Percentiles rank a stretch among this genome's conserved stretches.
Evolutionary conservation across 2,797 vertebrate species (phyloP).

Genomic region (Poliocrania exsul): DNA sequence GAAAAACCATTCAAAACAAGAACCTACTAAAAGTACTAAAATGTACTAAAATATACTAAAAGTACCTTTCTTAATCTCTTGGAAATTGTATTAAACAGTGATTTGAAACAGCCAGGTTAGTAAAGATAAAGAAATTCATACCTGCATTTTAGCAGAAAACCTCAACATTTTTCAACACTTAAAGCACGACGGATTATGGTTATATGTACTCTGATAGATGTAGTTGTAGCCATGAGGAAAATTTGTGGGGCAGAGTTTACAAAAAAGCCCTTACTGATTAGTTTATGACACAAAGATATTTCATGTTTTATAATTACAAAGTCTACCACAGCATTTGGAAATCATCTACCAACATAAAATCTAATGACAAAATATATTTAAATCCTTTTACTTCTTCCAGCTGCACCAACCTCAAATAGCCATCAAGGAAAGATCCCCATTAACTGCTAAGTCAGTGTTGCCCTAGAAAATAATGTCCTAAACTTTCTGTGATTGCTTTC

Average conservation of each 20-base stretch:
- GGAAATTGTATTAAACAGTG: neutral
- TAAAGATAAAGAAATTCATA: neutral
- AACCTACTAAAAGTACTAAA: neutral
- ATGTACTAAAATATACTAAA: neutral
- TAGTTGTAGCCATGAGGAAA: neutral
- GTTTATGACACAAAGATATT: slow-evolving; percentile 29
- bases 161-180: neutral
- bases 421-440: neutral
- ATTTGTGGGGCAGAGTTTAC: neutral
- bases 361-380: slow-evolving; percentile 52
- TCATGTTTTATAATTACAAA: slow-evolving; percentile 1
- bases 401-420: neutral
- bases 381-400: slow-evolving; percentile 45
- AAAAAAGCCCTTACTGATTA: neutral
- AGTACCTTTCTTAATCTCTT: neutral
- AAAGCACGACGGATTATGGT: neutral
- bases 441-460: neutral
- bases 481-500: neutral
- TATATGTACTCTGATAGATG: neutral
- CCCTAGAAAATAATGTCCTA: neutral
- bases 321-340: slow-evolving; percentile 30
- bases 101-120: neutral
- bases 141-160: neutral
- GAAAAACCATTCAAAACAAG: neutral
- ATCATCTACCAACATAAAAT: slow-evolving; percentile 35